Evolutionary conservation across 2,113 vertebrate species (phyloP).

Genomic region (Misgurnus anguillicaudatus): DNA sequence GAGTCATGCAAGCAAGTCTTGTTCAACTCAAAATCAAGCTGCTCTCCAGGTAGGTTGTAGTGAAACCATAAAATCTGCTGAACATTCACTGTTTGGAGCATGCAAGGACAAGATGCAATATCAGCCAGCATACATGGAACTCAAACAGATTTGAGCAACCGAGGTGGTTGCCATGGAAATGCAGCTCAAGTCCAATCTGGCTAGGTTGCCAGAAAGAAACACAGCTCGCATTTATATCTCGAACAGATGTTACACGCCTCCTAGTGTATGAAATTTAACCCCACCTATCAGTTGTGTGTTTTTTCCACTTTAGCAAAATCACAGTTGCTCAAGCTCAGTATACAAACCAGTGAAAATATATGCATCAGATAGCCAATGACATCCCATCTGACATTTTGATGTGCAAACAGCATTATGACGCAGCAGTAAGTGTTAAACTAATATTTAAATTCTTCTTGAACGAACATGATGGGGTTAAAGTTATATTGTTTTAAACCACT

Average conservation of each 20-base stretch:
- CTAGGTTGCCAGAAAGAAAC: slow-evolving; percentile 48
- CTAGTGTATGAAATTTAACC: slow-evolving; percentile 23
- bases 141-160: slow-evolving; percentile 45
- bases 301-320: background rate
- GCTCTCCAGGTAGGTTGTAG: slow-evolving; percentile 11
- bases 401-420: background rate
- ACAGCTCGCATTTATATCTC: slow-evolving; percentile 26
- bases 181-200: slow-evolving; percentile 40
- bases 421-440: background rate
- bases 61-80: slow-evolving; percentile 8
- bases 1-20: slow-evolving; percentile 7
- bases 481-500: slow-evolving; percentile 34
- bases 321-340: background rate
- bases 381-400: background rate
- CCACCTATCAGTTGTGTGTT: slow-evolving; percentile 6
- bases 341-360: background rate
- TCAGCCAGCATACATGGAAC: slow-evolving; percentile 29
- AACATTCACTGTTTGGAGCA: slow-evolving; percentile 37
- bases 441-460: slow-evolving; percentile 14
- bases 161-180: slow-evolving; percentile 61
- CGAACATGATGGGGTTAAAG: slow-evolving; percentile 9
- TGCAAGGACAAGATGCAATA: slow-evolving; percentile 34
- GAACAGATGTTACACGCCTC: slow-evolving; percentile 54
- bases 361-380: background rate
- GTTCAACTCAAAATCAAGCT: slow-evolving; percentile 27